Evolutionary conservation across 2,888 invertebrate genomes (phyloP).

Genomic region (Molanna angustata): DNA sequence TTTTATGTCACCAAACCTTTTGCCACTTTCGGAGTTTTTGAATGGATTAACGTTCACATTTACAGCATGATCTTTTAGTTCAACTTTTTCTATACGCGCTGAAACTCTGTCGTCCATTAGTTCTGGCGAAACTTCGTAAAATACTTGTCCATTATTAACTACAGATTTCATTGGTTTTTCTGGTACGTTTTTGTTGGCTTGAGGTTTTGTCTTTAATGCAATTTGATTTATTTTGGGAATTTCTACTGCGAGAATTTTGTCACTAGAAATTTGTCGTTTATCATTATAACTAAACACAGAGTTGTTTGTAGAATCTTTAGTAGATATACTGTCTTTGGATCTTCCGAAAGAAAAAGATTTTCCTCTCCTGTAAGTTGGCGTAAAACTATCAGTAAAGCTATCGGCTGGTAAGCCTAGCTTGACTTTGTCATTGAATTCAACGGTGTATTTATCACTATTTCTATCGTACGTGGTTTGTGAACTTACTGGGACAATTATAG

Average conservation of each 20-base stretch:
- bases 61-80: slow-evolving; percentile 27
- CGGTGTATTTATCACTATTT: slow-evolving; percentile 2
- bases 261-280: not conserved
- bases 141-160: slow-evolving; percentile 48
- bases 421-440: slow-evolving; percentile 12
- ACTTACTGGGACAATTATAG: slow-evolving; percentile 24
- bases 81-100: slow-evolving; percentile 29
- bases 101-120: slow-evolving; percentile 35
- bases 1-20: slow-evolving; percentile 4
- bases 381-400: slow-evolving; percentile 8
- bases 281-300: not conserved
- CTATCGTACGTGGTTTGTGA: slow-evolving; percentile 16
- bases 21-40: not conserved
- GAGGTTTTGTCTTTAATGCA: not conserved
- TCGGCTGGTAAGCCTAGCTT: slow-evolving; percentile 16
- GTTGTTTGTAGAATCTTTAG: not conserved
- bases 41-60: slow-evolving; percentile 11
- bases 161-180: slow-evolving; percentile 43
- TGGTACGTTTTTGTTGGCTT: slow-evolving; percentile 18
- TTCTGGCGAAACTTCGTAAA: slow-evolving; percentile 49
- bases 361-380: not conserved
- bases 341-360: not conserved
- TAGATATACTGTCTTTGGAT: not conserved
- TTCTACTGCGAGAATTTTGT: not conserved
- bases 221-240: no score